Percentiles rank a stretch among this genome's conserved stretches.
Evolutionary conservation across 2,113 vertebrate genomes (phyloP).

Genomic region (Xenotilapia caudafasciata): DNA sequence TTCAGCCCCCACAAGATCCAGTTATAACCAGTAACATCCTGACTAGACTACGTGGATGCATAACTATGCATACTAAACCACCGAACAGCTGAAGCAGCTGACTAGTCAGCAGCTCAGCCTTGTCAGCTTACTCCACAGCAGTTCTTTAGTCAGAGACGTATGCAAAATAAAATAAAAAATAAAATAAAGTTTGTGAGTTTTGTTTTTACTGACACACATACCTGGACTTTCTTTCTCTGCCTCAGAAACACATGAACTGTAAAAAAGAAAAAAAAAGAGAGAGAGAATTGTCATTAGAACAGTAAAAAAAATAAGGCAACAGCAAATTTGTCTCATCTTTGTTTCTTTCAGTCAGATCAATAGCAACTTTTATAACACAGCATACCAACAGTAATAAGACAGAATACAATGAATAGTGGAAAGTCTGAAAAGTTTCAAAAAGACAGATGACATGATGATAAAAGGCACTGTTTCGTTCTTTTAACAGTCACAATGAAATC

Average conservation of each 20-base stretch:
- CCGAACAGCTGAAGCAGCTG: neutral
- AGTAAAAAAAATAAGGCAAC: neutral
- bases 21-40: slow-evolving; percentile 8
- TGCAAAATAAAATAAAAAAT: neutral
- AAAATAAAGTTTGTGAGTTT: neutral
- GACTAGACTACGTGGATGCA: neutral
- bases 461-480: neutral
- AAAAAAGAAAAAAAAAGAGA: neutral
- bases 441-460: neutral
- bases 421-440: neutral
- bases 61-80: neutral
- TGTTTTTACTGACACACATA: slow-evolving; percentile 32
- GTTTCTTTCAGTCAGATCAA: neutral
- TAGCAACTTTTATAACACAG: neutral
- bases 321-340: neutral
- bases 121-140: neutral
- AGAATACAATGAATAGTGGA: neutral
- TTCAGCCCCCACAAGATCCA: neutral
- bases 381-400: neutral
- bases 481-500: neutral
- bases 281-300: neutral
- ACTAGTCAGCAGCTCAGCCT: neutral
- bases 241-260: slow-evolving; percentile 81
- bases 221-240: slow-evolving; percentile 79
- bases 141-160: neutral